Conservation (phyloP, 2,797 vertebrate genomes). For the Heliangelus exortis region DNA sequence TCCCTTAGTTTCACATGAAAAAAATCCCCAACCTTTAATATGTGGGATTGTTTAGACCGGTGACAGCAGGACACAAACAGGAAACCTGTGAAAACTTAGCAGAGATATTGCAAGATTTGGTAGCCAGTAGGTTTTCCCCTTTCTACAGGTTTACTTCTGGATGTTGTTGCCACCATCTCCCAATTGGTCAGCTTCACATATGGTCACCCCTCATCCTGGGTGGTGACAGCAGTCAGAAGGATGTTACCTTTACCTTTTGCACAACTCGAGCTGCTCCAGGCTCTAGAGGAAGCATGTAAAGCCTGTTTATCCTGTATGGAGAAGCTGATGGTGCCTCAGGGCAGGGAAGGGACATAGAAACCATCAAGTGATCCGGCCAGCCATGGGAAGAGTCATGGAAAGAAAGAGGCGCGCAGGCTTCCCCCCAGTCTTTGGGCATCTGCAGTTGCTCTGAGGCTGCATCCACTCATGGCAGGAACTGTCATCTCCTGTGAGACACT, state of each 20-base stretch:
- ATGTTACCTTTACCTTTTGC: neutral
- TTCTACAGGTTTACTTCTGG: neutral
- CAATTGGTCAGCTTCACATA: neutral
- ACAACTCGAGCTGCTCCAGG: neutral
- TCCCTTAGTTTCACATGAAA: neutral
- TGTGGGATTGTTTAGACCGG: neutral
- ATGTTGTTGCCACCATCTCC: neutral
- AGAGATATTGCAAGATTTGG: neutral
- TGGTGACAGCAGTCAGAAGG: neutral
- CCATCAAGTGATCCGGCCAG: neutral
- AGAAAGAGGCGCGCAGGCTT: neutral
- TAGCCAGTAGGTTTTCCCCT: neutral
- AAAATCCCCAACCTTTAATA: neutral
- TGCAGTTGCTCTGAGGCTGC: neutral
- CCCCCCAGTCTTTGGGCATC: neutral
- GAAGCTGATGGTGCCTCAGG: neutral
- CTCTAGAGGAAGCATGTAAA: neutral
- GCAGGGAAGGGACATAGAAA: constrained; percentile 19
- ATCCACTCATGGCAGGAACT: neutral
- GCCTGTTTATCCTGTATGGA: neutral
- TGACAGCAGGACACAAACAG: neutral
- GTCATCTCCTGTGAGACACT: neutral
- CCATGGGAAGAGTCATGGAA: neutral
- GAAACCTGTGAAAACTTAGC: neutral
- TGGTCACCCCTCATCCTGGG: accelerated